Percentiles rank a stretch among this genome's conserved stretches.
Conservation (phyloP, 2,888 invertebrate genomes). For the Tenthredo distinguenda region DNA sequence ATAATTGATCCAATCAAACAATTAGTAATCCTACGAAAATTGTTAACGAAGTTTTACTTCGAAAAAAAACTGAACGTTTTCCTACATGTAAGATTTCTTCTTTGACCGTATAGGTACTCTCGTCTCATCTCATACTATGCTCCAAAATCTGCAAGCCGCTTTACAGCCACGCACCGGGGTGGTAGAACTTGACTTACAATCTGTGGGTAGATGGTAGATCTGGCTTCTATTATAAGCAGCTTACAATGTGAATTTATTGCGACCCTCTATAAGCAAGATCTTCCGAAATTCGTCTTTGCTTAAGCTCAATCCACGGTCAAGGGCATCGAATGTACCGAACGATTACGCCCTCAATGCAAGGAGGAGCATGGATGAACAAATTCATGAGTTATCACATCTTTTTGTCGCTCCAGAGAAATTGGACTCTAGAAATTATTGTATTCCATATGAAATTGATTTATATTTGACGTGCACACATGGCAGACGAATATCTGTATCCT, state of each 20-base stretch:
- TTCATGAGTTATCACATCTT: neutral
- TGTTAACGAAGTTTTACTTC: neutral
- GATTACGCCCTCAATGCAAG: neutral
- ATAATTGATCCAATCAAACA: neutral
- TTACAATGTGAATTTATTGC: neutral
- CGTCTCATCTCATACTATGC: neutral
- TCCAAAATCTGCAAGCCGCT: neutral
- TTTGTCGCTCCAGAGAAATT: neutral
- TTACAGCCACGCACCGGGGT: neutral
- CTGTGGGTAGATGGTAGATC: slow-evolving; percentile 10
- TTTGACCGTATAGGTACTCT: no score
- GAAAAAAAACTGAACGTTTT: neutral
- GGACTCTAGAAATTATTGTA: neutral
- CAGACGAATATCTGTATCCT: slow-evolving; percentile 13
- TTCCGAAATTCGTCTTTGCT: neutral
- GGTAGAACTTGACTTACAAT: slow-evolving; percentile 19
- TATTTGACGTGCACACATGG: slow-evolving; percentile 10
- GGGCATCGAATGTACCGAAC: neutral
- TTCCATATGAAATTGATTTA: slow-evolving; percentile 11
- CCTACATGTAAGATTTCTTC: no score
- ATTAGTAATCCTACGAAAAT: neutral
- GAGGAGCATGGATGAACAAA: neutral
- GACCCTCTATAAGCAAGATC: neutral
- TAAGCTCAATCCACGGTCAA: neutral
- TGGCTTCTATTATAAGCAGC: slow-evolving; percentile 14